Evolutionary conservation across 2,888 invertebrate genomes (phyloP).

Genomic region (Sinohyriopsis cumingii): DNA sequence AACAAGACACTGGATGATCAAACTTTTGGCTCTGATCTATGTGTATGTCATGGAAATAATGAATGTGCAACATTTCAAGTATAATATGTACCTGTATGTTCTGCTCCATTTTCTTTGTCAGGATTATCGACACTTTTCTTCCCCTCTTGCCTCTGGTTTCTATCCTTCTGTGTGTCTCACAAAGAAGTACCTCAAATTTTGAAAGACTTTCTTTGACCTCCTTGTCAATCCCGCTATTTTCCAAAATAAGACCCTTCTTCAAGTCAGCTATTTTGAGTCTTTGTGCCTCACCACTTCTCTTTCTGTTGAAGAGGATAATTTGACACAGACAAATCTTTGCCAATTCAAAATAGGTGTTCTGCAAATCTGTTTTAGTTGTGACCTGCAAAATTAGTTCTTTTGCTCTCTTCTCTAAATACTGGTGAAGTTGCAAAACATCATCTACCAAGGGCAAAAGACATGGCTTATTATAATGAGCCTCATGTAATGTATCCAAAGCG

Average conservation of each 20-base stretch:
- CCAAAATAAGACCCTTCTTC: background rate
- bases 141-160: conserved; percentile 19
- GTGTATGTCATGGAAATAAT: too few species aligned
- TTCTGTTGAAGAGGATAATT: conserved; percentile 32
- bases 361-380: background rate
- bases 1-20: too few species aligned
- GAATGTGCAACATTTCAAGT: too few species aligned
- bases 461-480: conserved; percentile 8
- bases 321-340: conserved; percentile 16
- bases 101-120: conserved; percentile 20
- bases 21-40: too few species aligned
- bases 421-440: conserved; percentile 10
- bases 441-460: conserved; percentile 11
- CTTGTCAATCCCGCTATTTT: conserved; percentile 10
- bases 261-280: conserved; percentile 14
- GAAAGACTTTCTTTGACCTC: conserved; percentile 13
- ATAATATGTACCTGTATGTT: background rate
- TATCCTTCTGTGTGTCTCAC: conserved; percentile 10
- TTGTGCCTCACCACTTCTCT: conserved; percentile 77
- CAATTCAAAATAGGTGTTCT: conserved; percentile 4
- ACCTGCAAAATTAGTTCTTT: background rate
- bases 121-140: conserved; percentile 21
- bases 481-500: conserved; percentile 8
- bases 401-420: background rate
- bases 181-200: conserved; percentile 17